phyloP scores from a whole-genome alignment of 1,140 invertebrate species.

The Drosophila chauvacae region DNA sequence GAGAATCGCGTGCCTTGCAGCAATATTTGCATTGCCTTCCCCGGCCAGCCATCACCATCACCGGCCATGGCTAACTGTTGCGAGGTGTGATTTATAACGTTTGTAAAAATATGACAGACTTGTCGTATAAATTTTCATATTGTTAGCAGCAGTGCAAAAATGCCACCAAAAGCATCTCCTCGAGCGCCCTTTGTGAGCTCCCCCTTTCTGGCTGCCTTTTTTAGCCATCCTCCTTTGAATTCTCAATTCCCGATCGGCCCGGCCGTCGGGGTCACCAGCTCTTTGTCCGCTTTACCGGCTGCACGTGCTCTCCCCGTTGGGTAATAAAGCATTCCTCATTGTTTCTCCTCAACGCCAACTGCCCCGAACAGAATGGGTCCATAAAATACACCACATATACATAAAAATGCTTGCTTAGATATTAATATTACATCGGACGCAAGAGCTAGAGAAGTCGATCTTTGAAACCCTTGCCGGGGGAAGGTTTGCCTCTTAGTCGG shows the following conservation, averaged over 20 bases:
- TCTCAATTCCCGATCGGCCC: constrained; percentile 36
- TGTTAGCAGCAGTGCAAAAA: constrained; percentile 65
- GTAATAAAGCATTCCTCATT: constrained; percentile 49
- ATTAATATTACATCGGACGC: constrained; percentile 33
- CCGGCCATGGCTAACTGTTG: constrained; percentile 59
- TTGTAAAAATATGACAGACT: constrained; percentile 83
- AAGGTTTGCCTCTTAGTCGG: neutral
- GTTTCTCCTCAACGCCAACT: constrained; percentile 41
- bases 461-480: no score
- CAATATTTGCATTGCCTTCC: constrained; percentile 76
- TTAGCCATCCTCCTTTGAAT: constrained; percentile 16
- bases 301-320: constrained; percentile 42
- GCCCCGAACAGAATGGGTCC: constrained; percentile 29
- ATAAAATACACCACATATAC: constrained; percentile 30
- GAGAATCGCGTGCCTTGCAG: constrained; percentile 74
- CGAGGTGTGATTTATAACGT: constrained; percentile 75
- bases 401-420: constrained; percentile 40
- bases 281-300: constrained; percentile 46
- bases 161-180: constrained; percentile 61
- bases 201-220: neutral
- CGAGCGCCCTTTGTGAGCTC: constrained; percentile 37
- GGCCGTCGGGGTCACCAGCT: constrained; percentile 39
- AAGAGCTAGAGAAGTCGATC: neutral
- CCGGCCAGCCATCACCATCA: constrained; percentile 37
- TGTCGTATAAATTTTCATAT: constrained; percentile 83